Conservation (phyloP, 2,113 vertebrate species). For the Cynoglossus semilaevis region DNA sequence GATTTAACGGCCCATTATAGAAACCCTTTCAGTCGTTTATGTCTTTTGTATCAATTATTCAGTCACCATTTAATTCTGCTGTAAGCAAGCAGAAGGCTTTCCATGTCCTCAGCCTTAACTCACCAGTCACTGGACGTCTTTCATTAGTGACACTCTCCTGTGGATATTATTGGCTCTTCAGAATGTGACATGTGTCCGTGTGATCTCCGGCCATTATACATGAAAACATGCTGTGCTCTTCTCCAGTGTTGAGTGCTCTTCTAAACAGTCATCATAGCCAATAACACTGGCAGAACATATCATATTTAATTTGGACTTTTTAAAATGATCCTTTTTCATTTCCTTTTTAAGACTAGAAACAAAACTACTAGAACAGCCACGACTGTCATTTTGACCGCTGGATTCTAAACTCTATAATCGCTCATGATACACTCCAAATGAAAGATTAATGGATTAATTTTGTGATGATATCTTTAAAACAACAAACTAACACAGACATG, state of each 20-base stretch:
- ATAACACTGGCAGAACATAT: conserved; percentile 23
- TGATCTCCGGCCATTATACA: conserved; percentile 40
- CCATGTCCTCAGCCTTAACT: conserved; percentile 6
- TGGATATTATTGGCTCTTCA: conserved; percentile 52
- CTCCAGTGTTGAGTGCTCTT: conserved; percentile 27
- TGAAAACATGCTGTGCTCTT: conserved; percentile 42
- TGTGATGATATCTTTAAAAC: too few species aligned
- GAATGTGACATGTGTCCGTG: conserved; percentile 49
- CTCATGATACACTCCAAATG: too few species aligned
- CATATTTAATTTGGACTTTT: conserved; percentile 12
- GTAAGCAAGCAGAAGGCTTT: conserved; percentile 2
- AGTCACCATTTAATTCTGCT: conserved; percentile 5
- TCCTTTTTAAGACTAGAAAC: too few species aligned
- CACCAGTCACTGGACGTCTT: conserved; percentile 14
- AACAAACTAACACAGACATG: too few species aligned
- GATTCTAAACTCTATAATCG: too few species aligned
- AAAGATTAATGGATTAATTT: too few species aligned
- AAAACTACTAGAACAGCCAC: too few species aligned
- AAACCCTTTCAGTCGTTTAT: not conserved
- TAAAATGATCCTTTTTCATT: too few species aligned
- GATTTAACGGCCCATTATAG: not conserved
- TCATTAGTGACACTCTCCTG: conserved; percentile 41
- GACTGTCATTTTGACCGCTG: too few species aligned
- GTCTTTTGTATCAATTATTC: not conserved
- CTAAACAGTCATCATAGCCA: conserved; percentile 44